phyloP scores from a whole-genome alignment of 2,797 vertebrate species.

The Esox lucius region DNA sequence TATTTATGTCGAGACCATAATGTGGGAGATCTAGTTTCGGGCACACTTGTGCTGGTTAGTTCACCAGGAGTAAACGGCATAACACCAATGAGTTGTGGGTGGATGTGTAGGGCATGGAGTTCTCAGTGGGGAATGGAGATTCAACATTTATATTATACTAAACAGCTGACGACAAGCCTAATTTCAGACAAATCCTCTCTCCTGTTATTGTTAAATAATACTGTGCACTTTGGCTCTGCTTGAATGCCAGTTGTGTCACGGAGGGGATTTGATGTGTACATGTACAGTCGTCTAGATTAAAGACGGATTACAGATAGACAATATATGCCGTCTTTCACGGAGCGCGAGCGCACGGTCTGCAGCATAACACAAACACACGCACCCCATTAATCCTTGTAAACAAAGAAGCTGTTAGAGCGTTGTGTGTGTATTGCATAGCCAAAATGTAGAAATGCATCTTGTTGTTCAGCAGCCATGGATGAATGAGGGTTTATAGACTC shows the following conservation, averaged over 20 bases:
- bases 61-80: too few species aligned
- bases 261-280: not conserved
- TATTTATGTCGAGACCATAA: too few species aligned
- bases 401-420: slow-evolving; percentile 47
- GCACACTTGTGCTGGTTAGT: too few species aligned
- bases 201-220: not conserved
- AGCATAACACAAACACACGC: not conserved
- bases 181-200: not conserved
- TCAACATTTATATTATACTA: not conserved
- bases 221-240: not conserved
- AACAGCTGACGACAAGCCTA: not conserved
- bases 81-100: not conserved
- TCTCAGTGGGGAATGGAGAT: not conserved
- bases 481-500: not conserved
- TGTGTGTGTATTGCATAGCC: slow-evolving; percentile 19
- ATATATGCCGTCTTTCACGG: slow-evolving; percentile 30
- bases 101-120: not conserved
- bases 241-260: not conserved
- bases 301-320: slow-evolving; percentile 22
- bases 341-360: too few species aligned
- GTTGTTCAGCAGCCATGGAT: not conserved
- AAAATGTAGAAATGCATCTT: slow-evolving; percentile 14
- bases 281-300: not conserved
- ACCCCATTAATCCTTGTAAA: slow-evolving; percentile 52
- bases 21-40: too few species aligned